Evolutionary conservation across 2,113 vertebrate species (phyloP).

Genomic region (Glaucidium brasilianum): DNA sequence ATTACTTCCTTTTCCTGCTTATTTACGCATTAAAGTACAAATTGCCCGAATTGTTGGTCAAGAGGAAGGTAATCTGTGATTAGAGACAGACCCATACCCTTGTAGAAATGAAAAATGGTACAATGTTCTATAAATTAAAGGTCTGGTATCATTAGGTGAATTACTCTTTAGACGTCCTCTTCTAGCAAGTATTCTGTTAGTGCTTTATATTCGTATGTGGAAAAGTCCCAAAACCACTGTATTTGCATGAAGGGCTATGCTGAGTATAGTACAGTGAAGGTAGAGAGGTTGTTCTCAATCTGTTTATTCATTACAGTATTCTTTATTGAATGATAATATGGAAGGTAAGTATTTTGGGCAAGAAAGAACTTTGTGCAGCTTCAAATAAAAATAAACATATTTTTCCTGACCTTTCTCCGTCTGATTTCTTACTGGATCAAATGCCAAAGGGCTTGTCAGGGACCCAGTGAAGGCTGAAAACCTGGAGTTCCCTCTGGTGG

Average conservation of each 20-base stretch:
- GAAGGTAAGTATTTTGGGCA: neutral
- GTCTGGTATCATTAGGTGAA: neutral
- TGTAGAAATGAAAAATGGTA: neutral
- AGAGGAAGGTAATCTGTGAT: neutral
- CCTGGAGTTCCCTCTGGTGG: slow-evolving; percentile 42
- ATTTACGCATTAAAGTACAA: neutral
- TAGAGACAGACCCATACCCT: neutral
- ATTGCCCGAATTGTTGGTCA: neutral
- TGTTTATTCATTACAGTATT: neutral
- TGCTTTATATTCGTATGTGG: neutral
- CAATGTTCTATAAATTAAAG: neutral
- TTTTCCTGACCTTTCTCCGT: neutral
- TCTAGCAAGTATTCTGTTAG: neutral
- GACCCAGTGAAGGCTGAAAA: neutral
- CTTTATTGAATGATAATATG: neutral
- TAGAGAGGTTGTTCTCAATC: neutral
- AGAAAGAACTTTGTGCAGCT: neutral
- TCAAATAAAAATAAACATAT: neutral
- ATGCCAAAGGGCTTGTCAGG: neutral
- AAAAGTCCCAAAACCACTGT: neutral
- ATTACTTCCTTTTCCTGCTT: neutral
- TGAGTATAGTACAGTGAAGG: neutral
- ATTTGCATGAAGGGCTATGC: neutral
- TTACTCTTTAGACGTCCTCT: neutral
- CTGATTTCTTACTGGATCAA: neutral